Percentiles rank a stretch among this genome's conserved stretches.
Evolutionary conservation across 2,888 invertebrate species (phyloP).

Genomic region (Caradrina clavipalpis): DNA sequence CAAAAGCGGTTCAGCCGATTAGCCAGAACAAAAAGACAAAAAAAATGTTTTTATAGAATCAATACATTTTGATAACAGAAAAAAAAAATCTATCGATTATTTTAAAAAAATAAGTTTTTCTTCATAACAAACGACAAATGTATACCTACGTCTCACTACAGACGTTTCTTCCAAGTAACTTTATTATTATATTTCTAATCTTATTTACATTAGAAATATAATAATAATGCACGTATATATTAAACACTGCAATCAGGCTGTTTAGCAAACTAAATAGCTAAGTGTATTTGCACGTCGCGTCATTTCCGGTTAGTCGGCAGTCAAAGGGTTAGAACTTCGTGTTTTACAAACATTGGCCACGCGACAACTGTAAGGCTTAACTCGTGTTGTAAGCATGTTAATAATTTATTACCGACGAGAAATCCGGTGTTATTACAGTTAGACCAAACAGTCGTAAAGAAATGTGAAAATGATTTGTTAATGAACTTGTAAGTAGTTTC

Average conservation of each 20-base stretch:
- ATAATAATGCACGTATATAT: background rate
- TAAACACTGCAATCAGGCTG: background rate
- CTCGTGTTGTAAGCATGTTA: constrained; percentile 54
- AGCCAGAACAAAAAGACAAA: no score
- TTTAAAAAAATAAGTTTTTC: no score
- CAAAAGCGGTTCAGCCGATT: no score
- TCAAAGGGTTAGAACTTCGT: constrained; percentile 55
- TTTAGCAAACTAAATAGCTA: background rate
- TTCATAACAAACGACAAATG: no score
- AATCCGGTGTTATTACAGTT: constrained; percentile 58
- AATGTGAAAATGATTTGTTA: constrained; percentile 55
- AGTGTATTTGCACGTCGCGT: background rate
- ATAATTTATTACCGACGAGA: constrained; percentile 47
- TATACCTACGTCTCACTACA: no score
- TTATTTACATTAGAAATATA: no score
- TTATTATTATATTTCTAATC: background rate
- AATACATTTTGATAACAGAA: no score
- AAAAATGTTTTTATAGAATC: no score
- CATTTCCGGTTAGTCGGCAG: constrained; percentile 15
- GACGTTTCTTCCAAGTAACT: no score
- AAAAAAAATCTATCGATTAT: no score
- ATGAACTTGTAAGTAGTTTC: constrained; percentile 39
- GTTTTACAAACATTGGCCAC: constrained; percentile 74
- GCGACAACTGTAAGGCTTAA: constrained; percentile 62
- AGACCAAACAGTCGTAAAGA: constrained; percentile 56